phyloP scores from a whole-genome alignment of 1,140 invertebrate genomes.

The Drosophila varians region DNA sequence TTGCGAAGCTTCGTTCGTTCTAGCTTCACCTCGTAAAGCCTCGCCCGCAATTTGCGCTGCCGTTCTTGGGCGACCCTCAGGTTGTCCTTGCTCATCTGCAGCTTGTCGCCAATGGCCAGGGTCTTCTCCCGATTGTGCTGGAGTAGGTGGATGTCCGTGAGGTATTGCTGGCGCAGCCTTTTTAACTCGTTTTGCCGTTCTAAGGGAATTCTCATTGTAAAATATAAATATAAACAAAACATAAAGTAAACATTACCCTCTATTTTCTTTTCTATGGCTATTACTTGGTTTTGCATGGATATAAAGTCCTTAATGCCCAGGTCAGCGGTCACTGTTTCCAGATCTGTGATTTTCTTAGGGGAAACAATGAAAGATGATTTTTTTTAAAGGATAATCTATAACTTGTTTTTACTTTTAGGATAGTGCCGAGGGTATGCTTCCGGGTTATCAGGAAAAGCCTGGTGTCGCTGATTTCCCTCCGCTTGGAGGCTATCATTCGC shows the following conservation, averaged over 20 bases:
- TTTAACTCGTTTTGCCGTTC: constrained; percentile 59
- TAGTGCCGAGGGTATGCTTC: constrained; percentile 40
- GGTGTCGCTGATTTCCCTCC: constrained; percentile 59
- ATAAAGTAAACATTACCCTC: constrained; percentile 49
- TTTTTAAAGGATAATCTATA: not conserved
- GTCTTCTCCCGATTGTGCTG: constrained; percentile 63
- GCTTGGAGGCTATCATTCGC: constrained; percentile 21
- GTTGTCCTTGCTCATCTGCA: rapidly evolving
- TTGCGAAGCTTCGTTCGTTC: constrained; percentile 24
- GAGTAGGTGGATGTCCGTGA: constrained; percentile 44
- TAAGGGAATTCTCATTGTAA: not conserved
- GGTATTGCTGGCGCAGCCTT: constrained; percentile 33
- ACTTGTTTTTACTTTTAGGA: constrained; percentile 28
- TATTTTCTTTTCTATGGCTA: constrained; percentile 60
- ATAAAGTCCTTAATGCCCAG: constrained; percentile 56
- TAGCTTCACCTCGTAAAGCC: constrained; percentile 26
- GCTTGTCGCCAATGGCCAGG: constrained; percentile 11
- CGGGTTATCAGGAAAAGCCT: constrained; percentile 48
- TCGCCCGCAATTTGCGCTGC: constrained; percentile 11
- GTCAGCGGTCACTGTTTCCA: constrained; percentile 54
- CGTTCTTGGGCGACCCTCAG: not conserved
- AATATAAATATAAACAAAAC: not conserved
- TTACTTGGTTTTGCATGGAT: constrained; percentile 51
- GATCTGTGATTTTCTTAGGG: constrained; percentile 42
- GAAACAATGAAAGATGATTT: not conserved